Evolutionary conservation across 2,113 vertebrate genomes (phyloP), one percentile per base, ranked within the genome.

Genomic region (Myocastor coypus): DNA sequence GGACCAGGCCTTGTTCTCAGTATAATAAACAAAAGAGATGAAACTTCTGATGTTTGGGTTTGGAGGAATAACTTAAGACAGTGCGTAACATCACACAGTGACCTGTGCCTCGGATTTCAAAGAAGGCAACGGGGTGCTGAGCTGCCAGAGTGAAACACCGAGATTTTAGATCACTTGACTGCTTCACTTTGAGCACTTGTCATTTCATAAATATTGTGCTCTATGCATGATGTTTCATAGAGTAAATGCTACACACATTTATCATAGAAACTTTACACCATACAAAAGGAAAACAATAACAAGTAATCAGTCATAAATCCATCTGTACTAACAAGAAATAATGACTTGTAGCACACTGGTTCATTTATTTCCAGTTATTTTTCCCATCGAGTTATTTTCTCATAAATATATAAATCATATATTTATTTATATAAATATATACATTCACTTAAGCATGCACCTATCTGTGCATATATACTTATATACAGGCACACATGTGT

Each of bases 231-330:
- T 22, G 37, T 73, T 93, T 87, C 55, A 40, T 90, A 40, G 75
- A 92, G 52, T 87, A 83, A 57, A 71, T 78, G 11, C 59, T 73
- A 1, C 52, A 4, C 2, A 61, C 83, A 7, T 34, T 59, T 92
- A 37, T 52, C 52, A 42, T 50, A 28, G 1, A 85, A 2, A 87
- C 61, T 59, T 75, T 88, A 22, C 0, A 84, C 32, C 89, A 87
- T 52, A 5, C 46, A 87, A 69, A 83, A 66, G 42, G n/a, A 52
- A 46, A 92, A 91, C 20, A 34, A 37, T 42, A 66, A 84, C 6
- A 83, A 32, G 68, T 78, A 87, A 92, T 57, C 26, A 59, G 87
- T 90, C 46, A 94, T 92, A 64, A 90, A 52, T 32, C 57, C 9
- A 63, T 57, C 77, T 52, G 30, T 12, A 26, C 22, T 73, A 88